phyloP scores from a whole-genome alignment of 2,113 vertebrate genomes.

The Prionailurus bengalensis region DNA sequence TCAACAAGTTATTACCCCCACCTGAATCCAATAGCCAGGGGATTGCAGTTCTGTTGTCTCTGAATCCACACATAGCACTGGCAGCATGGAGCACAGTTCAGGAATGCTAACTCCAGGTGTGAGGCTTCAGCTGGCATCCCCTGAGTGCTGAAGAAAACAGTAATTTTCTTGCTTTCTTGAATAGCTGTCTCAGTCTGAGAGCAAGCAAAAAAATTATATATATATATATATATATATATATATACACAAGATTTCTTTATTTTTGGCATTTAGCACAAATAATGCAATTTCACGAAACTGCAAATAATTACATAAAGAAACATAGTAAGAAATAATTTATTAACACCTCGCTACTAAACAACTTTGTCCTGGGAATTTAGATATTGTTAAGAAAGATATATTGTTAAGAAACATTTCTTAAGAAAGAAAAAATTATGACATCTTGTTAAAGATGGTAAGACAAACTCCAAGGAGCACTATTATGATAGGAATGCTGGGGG shows the following conservation, averaged over 20 bases:
- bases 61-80: background rate
- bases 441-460: background rate
- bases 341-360: background rate
- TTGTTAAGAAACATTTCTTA: background rate
- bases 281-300: background rate
- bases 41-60: constrained; percentile 12
- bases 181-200: constrained; percentile 12
- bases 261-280: constrained; percentile 40
- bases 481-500: background rate
- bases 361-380: background rate
- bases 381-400: background rate
- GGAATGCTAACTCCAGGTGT: background rate
- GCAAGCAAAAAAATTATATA: constrained; percentile 12
- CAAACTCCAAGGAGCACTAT: background rate
- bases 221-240: no score
- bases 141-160: constrained; percentile 23
- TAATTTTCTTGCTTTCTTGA: constrained; percentile 46
- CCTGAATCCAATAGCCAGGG: background rate
- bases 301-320: constrained; percentile 29
- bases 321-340: constrained; percentile 16
- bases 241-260: background rate
- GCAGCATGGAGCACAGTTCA: background rate
- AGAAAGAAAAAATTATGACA: background rate
- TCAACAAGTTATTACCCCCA: constrained; percentile 21
- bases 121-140: background rate